Base-by-base conservation (phyloP, 2,888 invertebrate species). In the Merodon equestris region DNA sequence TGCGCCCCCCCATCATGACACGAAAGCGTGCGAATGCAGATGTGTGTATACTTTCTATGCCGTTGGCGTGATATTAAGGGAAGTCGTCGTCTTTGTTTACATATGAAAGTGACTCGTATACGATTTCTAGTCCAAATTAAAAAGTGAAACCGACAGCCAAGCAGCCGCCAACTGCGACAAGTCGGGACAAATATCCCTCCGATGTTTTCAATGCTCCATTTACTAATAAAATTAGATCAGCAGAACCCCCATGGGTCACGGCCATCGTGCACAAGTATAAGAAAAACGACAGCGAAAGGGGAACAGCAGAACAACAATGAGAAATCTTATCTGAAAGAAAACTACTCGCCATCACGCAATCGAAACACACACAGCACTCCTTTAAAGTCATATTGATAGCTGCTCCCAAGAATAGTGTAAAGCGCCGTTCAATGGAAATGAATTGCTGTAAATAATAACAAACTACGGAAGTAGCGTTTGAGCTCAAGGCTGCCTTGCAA, bases 211-310 rank as follows among this genome's bases (percentile, higher is more conserved):
- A 51, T 63, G 72, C 56, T 68, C 67, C 27, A 72, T 73, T 77
- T 77, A 67, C 36, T 72, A 68, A 63, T 45, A 38, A 54, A 73
- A 72, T 72, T 77, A 72, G 72, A 67, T 34, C 63, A 77, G 58
- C 54, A 71, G 47, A 18, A 40, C 58, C 57, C 27, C 7, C 7
- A 27, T 27, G 71, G 77, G 77, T 77, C 77, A 77, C 27, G 77
- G 77, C 53, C 77, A 48, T 15, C 17, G 36, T 34, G 13, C 48
- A 61, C 2, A 27, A 7, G 3, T 7, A 27, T 15, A 57, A 57
- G 19, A 44, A 50, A 18, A 68, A 68, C n/a, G 51, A 12, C 44
- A 17, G 15, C 36, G 40, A 63, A 57, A 51, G 53, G 38, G 36
- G 15, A 63, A 47, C 54, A 27, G 27, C 7, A 27, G 56, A 40